These are phyloP conservation scores for Rhynchotus rufescens DNA, from an alignment of 2,797 vertebrate genomes.

Conservation along the genomic window DNA sequence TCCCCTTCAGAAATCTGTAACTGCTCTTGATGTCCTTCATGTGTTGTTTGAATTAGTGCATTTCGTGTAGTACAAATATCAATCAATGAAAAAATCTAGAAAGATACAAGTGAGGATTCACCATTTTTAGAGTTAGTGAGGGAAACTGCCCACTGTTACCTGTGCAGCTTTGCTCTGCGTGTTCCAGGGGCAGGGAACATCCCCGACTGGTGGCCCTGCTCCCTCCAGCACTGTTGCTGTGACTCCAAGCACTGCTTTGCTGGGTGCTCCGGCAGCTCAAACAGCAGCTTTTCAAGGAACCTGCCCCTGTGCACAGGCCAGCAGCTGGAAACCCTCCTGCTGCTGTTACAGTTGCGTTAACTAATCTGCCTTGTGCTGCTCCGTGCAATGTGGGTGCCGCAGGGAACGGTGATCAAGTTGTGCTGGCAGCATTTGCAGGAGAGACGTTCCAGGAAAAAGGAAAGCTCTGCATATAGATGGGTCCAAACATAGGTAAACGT, in stretches of 20 bases:
- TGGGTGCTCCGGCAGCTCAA: background rate
- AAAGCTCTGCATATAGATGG: background rate
- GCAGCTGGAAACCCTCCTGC: constrained; percentile 50
- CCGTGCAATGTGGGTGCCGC: background rate
- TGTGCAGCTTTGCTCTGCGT: background rate
- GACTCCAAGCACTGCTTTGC: background rate
- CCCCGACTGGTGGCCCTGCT: background rate
- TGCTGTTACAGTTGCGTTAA: background rate
- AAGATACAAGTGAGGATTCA: background rate
- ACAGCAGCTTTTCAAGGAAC: background rate
- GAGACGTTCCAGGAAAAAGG: background rate
- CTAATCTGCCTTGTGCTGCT: background rate
- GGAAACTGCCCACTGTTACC: rapidly evolving
- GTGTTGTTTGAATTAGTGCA: background rate
- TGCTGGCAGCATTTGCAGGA: background rate
- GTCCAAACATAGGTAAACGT: background rate
- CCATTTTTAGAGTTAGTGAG: background rate
- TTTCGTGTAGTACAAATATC: background rate
- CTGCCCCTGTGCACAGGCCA: background rate
- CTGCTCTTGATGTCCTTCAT: background rate
- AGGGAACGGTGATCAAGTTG: background rate
- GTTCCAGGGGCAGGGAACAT: background rate
- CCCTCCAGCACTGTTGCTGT: background rate
- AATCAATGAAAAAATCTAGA: rapidly evolving
- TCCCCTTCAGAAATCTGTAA: background rate